Evolutionary conservation across 1,140 invertebrate species (phyloP).

Genomic region (Scaptodrosophila lebanonensis): DNA sequence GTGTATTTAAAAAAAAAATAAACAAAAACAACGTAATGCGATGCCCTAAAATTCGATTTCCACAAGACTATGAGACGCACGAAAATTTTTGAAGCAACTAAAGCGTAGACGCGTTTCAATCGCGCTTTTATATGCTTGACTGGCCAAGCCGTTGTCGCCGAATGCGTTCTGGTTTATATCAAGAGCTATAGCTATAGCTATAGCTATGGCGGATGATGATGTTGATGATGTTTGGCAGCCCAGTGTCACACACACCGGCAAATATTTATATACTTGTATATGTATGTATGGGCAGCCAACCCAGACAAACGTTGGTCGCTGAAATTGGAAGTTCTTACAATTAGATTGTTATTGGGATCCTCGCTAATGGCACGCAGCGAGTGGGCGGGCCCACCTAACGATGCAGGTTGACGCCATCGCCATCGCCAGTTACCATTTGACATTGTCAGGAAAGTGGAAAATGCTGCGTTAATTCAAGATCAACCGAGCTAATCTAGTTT

Average conservation of each 20-base stretch:
- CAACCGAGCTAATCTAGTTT: conserved; percentile 27
- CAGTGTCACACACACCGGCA: conserved; percentile 16
- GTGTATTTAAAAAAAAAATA: conserved; percentile 4
- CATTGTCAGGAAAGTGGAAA: conserved; percentile 62
- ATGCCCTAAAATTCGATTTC: conserved; percentile 24
- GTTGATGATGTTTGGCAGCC: background rate
- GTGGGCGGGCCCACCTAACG: conserved; percentile 7
- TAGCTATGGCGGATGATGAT: too few relatives aligned
- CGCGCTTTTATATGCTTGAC: conserved; percentile 58
- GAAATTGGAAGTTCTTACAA: conserved; percentile 71
- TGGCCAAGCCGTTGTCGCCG: conserved; percentile 33
- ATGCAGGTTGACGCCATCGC: conserved; percentile 65
- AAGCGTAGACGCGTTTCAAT: conserved; percentile 45
- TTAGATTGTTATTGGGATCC: conserved; percentile 56
- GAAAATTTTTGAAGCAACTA: conserved; percentile 64
- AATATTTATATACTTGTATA: background rate
- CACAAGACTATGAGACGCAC: too few relatives aligned
- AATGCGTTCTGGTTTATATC: conserved; percentile 20
- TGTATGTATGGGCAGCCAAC: conserved; percentile 19
- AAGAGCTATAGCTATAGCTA: too few relatives aligned
- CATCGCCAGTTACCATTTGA: too few relatives aligned
- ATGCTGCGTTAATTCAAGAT: conserved; percentile 73
- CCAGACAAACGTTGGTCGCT: conserved; percentile 54
- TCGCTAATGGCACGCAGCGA: conserved; percentile 15
- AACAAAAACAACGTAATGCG: conserved; percentile 16